These are phyloP conservation scores for Chloropsis cyanopogon DNA, from an alignment of 2,113 vertebrate genomes.

Conservation along the genomic window DNA sequence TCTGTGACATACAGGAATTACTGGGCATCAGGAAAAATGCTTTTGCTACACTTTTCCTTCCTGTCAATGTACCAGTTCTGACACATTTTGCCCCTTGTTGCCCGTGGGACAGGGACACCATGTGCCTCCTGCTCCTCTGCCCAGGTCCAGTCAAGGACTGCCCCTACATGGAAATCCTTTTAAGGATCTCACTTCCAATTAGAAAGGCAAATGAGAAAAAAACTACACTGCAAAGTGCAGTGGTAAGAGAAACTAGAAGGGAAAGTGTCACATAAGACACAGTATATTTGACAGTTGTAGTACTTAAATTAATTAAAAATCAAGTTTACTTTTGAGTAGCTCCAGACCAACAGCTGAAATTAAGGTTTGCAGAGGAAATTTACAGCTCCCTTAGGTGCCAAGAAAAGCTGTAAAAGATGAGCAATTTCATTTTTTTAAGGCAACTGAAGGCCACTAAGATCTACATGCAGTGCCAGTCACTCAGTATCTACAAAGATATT, in stretches of 20 bases:
- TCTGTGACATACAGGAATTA: not conserved
- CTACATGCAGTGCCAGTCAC: not conserved
- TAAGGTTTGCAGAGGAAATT: not conserved
- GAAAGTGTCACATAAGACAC: not conserved
- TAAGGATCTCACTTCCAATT: not conserved
- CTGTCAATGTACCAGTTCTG: not conserved
- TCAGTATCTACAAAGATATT: not conserved
- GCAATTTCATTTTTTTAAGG: not conserved
- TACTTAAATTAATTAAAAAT: conserved; percentile 5
- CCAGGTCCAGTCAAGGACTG: not conserved
- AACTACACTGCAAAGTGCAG: not conserved
- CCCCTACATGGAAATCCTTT: not conserved
- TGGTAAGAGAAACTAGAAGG: not conserved
- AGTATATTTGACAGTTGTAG: not conserved
- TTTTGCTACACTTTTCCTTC: not conserved
- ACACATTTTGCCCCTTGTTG: not conserved
- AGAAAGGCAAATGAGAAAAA: conserved; percentile 13
- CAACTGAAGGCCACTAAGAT: not conserved
- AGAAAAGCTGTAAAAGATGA: not conserved
- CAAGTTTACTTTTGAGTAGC: not conserved
- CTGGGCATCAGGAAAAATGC: not conserved
- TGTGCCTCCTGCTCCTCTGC: not conserved
- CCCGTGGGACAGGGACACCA: not conserved
- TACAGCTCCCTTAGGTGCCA: not conserved
- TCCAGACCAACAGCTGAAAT: not conserved